Evolutionary conservation across 2,113 vertebrate genomes (phyloP).

Genomic region (Cavia aperea): DNA sequence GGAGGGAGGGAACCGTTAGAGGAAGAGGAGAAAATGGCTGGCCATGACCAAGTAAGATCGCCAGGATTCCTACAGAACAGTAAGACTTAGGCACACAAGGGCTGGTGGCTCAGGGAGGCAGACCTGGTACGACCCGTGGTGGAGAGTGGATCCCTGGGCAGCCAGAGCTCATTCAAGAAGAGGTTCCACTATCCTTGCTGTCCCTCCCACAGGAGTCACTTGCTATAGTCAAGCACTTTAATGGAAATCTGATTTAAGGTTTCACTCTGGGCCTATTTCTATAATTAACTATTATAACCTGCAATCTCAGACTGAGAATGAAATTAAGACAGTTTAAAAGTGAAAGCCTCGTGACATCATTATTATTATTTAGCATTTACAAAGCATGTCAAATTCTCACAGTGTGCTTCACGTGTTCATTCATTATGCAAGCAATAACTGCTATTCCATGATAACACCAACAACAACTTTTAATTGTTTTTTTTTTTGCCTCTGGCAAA

Average conservation of each 20-base stretch:
- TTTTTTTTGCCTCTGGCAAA: background rate
- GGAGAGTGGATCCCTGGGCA: background rate
- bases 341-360: slow-evolving; percentile 53
- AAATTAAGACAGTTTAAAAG: slow-evolving; percentile 62
- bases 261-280: slow-evolving; percentile 59
- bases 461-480: background rate
- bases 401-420: background rate
- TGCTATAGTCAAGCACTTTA: slow-evolving; percentile 38
- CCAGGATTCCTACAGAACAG: background rate
- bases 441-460: background rate
- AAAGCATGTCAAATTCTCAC: slow-evolving; percentile 49
- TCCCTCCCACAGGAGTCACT: slow-evolving; percentile 19
- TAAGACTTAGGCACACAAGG: background rate
- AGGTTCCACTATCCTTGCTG: background rate
- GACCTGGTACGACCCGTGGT: background rate
- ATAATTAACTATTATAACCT: slow-evolving; percentile 64
- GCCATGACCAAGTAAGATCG: background rate
- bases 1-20: background rate
- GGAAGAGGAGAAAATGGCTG: background rate
- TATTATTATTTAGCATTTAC: slow-evolving; percentile 60
- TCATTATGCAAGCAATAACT: slow-evolving; percentile 37
- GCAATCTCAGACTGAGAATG: slow-evolving; percentile 58
- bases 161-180: background rate
- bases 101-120: background rate
- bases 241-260: slow-evolving; percentile 57